These are phyloP conservation scores for Lissonota sp. DNA, from an alignment of 2,888 invertebrate species.

Conservation along the genomic window DNA sequence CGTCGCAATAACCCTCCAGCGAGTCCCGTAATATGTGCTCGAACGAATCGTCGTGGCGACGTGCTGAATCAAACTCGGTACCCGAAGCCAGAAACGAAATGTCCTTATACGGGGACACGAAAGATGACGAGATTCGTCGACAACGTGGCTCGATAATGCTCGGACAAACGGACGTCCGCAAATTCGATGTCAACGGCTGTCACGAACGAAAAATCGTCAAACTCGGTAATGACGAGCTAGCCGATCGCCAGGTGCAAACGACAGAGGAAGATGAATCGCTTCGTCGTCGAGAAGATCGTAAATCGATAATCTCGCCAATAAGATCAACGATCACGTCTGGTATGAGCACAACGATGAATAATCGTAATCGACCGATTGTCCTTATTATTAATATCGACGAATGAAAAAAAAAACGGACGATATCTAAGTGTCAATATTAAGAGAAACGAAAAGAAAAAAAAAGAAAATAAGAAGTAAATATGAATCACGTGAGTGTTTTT, in stretches of 20 bases:
- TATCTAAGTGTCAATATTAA: slow-evolving; percentile 67
- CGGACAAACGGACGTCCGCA: slow-evolving; percentile 1
- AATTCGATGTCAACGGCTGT: not conserved
- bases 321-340: not conserved
- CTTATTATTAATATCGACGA: slow-evolving; percentile 68
- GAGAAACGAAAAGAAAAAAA: slow-evolving; percentile 35
- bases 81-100: not conserved
- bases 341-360: slow-evolving; percentile 23
- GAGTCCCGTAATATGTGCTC: slow-evolving; percentile 25
- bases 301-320: not conserved
- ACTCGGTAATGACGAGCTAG: too few species aligned
- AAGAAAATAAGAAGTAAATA: slow-evolving; percentile 58
- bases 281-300: slow-evolving; percentile 13
- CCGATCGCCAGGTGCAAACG: slow-evolving; percentile 17
- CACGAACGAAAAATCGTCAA: not conserved
- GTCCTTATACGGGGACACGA: slow-evolving; percentile 8
- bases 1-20: slow-evolving; percentile 80
- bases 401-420: slow-evolving; percentile 59
- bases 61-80: not conserved
- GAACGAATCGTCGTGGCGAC: slow-evolving; percentile 39
- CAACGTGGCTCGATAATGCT: not conserved
- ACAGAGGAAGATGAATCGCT: not conserved
- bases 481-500: slow-evolving; percentile 43
- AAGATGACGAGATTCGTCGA: slow-evolving; percentile 12
- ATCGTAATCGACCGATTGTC: slow-evolving; percentile 65